Evolutionary conservation across 2,113 vertebrate species (phyloP), one percentile per base, ranked within the genome.

Genomic region (Nannobrachium achirus): DNA sequence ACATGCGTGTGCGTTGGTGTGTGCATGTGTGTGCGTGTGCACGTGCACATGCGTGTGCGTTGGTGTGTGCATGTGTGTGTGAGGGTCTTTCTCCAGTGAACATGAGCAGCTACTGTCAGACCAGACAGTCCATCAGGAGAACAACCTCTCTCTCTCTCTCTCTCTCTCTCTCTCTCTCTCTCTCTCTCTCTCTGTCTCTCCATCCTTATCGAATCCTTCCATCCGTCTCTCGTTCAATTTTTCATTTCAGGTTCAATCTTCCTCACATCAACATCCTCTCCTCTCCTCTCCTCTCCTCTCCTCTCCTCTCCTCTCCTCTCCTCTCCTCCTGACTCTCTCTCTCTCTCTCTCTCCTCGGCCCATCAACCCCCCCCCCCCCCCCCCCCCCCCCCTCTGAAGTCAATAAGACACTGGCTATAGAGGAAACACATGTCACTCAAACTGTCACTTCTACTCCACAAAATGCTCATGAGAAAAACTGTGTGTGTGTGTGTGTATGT

Each of bases 201-300:
- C 73, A 65, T 68, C 62, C 84, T 88, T 88, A 89, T 88, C 87
- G 51, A n/a, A 60, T 85, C 84, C 75, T 73, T 80, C 88, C 79
- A 89, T 84, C 86, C 69, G 81, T 83, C 84, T 82, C 83, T 13
- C 40, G 73, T 82, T 88, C 84, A 86, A 89, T 88, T 88, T 90
- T 83, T 88, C 80, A 89, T 90, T 91, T 88, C 87, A 90, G 78
- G 81, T 84, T 75, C 81, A 86, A 88, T 91, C 84, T 87, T 75
- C 70, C 56, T 86, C 81, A 87, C 57, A 66, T 79, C 71, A 33
- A 62, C 63, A 82, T 73, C 81, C 60, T 75, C 67, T 50, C 76
- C 80, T 61, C 73, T 84, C 69, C 59, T 84, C 69, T n/a, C 9
- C 72, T 40, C 60, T 42, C 49, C 73, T 83, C 81, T 86, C 86